These are phyloP conservation scores for Barypeithes pellucidus DNA, from an alignment of 2,888 invertebrate species.

Conservation along the genomic window DNA sequence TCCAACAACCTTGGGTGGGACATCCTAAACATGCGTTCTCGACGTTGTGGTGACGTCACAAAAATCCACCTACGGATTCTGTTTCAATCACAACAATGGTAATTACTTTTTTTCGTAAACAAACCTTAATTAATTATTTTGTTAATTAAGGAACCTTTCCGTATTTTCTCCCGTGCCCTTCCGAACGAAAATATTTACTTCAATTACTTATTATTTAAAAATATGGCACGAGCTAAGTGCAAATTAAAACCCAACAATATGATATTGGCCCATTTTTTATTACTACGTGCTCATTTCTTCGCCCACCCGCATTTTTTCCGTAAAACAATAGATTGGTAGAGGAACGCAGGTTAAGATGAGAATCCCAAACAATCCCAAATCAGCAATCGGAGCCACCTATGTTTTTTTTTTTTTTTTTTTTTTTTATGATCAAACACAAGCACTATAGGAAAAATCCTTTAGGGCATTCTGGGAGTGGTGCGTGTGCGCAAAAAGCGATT, in stretches of 20 bases:
- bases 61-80: background rate
- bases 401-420: too few relatives aligned
- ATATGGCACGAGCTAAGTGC: too few relatives aligned
- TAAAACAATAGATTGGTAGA: slow-evolving; percentile 25
- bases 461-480: too few relatives aligned
- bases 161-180: background rate
- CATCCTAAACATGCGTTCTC: background rate
- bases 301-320: slow-evolving; percentile 34
- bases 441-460: too few relatives aligned
- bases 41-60: background rate
- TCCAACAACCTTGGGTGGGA: background rate
- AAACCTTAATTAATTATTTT: background rate
- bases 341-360: background rate
- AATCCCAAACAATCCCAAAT: too few relatives aligned
- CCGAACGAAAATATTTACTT: too few relatives aligned
- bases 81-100: background rate
- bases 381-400: too few relatives aligned
- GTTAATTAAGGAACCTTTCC: background rate
- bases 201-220: too few relatives aligned
- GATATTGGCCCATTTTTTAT: background rate
- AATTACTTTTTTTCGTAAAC: slow-evolving; percentile 1
- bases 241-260: too few relatives aligned
- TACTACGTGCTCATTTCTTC: slow-evolving; percentile 31
- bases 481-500: too few relatives aligned
- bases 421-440: too few relatives aligned